phyloP scores from a whole-genome alignment of 2,888 invertebrate genomes.

The Allacma fusca region DNA sequence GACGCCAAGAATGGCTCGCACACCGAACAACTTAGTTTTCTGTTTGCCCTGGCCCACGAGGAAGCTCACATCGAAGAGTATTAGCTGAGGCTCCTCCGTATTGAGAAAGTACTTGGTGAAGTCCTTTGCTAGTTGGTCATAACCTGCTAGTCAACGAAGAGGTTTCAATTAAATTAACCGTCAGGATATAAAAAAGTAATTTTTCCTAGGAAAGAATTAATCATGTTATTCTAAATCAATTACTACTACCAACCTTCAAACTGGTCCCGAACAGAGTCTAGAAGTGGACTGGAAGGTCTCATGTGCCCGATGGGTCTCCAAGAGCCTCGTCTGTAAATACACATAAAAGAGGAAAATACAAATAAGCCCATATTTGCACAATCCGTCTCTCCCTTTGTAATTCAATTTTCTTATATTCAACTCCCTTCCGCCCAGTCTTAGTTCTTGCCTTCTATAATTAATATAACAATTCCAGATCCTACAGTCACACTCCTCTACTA shows the following conservation, averaged over 20 bases:
- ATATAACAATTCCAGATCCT: no score
- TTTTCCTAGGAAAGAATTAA: background rate
- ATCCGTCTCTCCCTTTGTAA: background rate
- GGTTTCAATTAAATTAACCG: slow-evolving; percentile 54
- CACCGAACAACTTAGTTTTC: slow-evolving; percentile 88
- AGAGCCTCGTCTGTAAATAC: slow-evolving; percentile 72
- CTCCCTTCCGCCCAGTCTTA: background rate
- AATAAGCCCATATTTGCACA: background rate
- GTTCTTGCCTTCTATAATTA: background rate
- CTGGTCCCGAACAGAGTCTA: slow-evolving; percentile 91
- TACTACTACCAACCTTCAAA: slow-evolving; percentile 71
- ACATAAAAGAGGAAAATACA: slow-evolving; percentile 10
- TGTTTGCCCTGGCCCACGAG: slow-evolving; percentile 91
- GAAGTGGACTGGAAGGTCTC: slow-evolving; percentile 86
- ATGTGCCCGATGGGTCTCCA: slow-evolving; percentile 85
- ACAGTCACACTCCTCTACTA: no score
- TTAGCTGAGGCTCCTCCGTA: slow-evolving; percentile 77
- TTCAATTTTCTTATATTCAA: slow-evolving; percentile 7
- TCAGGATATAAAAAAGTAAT: slow-evolving; percentile 8
- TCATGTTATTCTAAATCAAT: slow-evolving; percentile 8
- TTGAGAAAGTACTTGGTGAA: slow-evolving; percentile 89
- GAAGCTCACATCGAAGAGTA: slow-evolving; percentile 88
- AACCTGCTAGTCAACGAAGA: slow-evolving; percentile 68
- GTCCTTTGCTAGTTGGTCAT: slow-evolving; percentile 91
- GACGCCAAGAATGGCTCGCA: slow-evolving; percentile 88